Evolutionary conservation across 2,113 vertebrate species (phyloP).

Genomic region (Sus scrofa): DNA sequence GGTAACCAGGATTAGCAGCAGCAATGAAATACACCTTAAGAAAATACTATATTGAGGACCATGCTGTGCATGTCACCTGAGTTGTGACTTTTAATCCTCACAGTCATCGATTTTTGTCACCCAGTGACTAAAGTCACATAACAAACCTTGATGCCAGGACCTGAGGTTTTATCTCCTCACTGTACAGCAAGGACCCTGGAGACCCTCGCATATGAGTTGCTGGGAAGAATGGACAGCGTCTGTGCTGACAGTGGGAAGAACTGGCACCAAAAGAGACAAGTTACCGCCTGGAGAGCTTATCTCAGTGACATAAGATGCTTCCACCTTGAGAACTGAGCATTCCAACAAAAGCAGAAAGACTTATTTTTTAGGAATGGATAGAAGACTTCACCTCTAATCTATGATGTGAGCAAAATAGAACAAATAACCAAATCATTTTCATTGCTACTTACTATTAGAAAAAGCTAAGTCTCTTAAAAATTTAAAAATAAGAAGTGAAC

Average conservation of each 20-base stretch:
- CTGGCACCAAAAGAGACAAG: neutral
- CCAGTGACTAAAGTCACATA: neutral
- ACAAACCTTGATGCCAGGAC: neutral
- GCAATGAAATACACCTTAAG: neutral
- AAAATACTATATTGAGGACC: neutral
- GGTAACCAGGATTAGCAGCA: neutral
- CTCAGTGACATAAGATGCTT: neutral
- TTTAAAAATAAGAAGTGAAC: neutral
- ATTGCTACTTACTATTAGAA: constrained; percentile 42
- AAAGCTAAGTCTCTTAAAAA: neutral
- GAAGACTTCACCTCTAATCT: neutral
- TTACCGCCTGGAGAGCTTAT: neutral
- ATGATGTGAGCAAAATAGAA: neutral
- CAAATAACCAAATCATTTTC: neutral
- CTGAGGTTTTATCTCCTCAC: neutral
- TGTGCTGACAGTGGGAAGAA: neutral
- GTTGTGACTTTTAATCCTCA: neutral
- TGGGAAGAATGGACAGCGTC: neutral
- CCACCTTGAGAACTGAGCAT: neutral
- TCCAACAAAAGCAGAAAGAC: neutral
- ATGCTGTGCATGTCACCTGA: neutral
- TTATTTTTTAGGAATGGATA: neutral
- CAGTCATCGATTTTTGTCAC: neutral
- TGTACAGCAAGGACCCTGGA: neutral
- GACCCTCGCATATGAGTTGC: neutral